Evolutionary conservation across 2,888 invertebrate genomes (phyloP).

Genomic region (Caenorhabditis uteleia): DNA sequence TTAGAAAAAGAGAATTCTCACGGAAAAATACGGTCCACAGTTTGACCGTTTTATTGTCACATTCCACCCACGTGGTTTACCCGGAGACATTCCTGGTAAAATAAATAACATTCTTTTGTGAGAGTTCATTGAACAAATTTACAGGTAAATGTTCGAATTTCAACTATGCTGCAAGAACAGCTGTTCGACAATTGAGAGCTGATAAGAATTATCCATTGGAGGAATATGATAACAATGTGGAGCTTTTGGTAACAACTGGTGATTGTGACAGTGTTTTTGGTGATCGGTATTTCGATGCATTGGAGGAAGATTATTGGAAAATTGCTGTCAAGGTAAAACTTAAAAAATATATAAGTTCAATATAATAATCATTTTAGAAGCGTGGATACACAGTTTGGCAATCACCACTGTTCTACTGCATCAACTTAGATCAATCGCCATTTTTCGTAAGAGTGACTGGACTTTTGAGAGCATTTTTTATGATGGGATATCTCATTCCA

Average conservation of each 20-base stretch:
- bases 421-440: conserved; percentile 62
- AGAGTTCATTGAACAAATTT: not conserved
- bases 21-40: conserved; percentile 50
- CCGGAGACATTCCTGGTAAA: conserved; percentile 63
- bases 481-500: conserved; percentile 65
- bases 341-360: not conserved
- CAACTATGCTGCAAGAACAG: conserved; percentile 58
- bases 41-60: conserved; percentile 63
- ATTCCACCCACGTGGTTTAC: conserved; percentile 60
- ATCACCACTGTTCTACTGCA: conserved; percentile 63
- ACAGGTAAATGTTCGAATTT: conserved; percentile 63
- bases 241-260: conserved; percentile 62
- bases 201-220: conserved; percentile 57
- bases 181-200: conserved; percentile 49
- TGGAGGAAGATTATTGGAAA: conserved; percentile 65
- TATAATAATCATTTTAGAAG: conserved; percentile 29
- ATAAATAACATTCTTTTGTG: no score
- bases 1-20: conserved; percentile 50
- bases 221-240: conserved; percentile 46
- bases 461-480: conserved; percentile 61
- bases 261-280: conserved; percentile 64
- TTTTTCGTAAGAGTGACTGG: conserved; percentile 64
- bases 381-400: conserved; percentile 62
- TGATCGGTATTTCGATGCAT: conserved; percentile 61
- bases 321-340: conserved; percentile 8